phyloP scores from a whole-genome alignment of 2,888 invertebrate genomes.

The Pomacea canaliculata region DNA sequence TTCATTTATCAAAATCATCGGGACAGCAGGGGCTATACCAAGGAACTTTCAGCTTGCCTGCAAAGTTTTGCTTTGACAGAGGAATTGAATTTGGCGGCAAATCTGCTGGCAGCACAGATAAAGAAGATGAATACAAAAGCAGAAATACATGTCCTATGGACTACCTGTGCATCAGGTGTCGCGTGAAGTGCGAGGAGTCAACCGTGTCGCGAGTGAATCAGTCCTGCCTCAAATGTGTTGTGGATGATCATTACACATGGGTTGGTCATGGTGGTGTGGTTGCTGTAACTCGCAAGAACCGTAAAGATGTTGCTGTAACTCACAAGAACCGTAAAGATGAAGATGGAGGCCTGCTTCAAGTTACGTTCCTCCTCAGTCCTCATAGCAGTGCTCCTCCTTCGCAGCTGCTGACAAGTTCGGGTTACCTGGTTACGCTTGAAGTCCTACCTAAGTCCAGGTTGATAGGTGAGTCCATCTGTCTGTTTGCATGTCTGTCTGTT shows the following conservation, averaged over 20 bases:
- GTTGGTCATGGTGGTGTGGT: constrained; percentile 14
- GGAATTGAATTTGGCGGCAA: constrained; percentile 20
- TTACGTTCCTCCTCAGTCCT: constrained; percentile 10
- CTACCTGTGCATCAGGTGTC: constrained; percentile 19
- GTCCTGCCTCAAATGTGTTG: constrained; percentile 3
- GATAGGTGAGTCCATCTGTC: constrained; percentile 1
- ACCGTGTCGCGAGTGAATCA: constrained; percentile 7
- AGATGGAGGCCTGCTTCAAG: neutral
- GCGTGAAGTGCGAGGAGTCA: neutral
- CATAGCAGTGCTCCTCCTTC: constrained; percentile 4
- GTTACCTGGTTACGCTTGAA: constrained; percentile 4
- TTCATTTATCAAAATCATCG: too few species aligned
- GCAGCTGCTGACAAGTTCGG: constrained; percentile 1
- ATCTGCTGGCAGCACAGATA: neutral
- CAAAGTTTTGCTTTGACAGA: constrained; percentile 11
- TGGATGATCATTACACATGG: constrained; percentile 23
- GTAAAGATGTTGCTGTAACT: neutral
- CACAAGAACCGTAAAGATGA: constrained; percentile 6
- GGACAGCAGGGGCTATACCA: neutral
- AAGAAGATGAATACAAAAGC: neutral
- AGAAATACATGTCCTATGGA: neutral
- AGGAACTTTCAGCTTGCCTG: constrained; percentile 10
- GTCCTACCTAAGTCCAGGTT: constrained; percentile 12
- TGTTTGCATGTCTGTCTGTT: neutral
- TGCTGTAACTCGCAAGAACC: neutral